Conservation (phyloP, 1,140 invertebrate genomes). For the Drepana arcuata region DNA sequence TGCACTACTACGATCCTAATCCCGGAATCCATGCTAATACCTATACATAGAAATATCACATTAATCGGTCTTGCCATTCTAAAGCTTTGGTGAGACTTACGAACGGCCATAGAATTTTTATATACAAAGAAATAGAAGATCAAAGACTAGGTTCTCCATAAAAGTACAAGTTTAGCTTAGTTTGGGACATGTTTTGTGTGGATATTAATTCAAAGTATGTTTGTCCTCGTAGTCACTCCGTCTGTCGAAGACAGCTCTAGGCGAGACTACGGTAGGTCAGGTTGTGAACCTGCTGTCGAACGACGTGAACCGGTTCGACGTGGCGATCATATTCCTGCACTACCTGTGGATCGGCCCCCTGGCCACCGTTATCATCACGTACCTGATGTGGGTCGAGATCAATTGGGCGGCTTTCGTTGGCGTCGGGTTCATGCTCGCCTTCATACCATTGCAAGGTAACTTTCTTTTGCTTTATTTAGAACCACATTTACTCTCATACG, state of each 20-base stretch:
- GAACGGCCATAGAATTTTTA: no score
- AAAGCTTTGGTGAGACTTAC: no score
- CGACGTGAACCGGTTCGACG: conserved; percentile 84
- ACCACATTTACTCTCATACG: no score
- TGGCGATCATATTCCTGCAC: conserved; percentile 79
- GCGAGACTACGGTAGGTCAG: conserved; percentile 86
- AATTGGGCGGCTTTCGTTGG: conserved; percentile 84
- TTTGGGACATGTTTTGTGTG: no score
- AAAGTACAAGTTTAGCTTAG: no score
- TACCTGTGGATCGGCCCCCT: conserved; percentile 88
- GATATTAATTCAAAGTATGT: no score
- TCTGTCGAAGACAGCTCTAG: conserved; percentile 79
- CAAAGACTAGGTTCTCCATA: no score
- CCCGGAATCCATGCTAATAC: no score
- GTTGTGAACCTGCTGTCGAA: conserved; percentile 95
- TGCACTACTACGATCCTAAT: no score
- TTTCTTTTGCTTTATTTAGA: neutral
- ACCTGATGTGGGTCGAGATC: conserved; percentile 82
- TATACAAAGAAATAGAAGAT: no score
- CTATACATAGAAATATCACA: no score
- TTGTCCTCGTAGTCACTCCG: conserved; percentile 71
- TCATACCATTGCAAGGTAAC: conserved; percentile 87
- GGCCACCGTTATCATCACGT: conserved; percentile 82
- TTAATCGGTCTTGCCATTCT: no score
- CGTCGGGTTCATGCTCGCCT: conserved; percentile 82